A percentile compares a stretch with the other conserved stretches of the same genome.
phyloP scores from a whole-genome alignment of 2,797 vertebrate species.

The Onychomys leucogaster region DNA sequence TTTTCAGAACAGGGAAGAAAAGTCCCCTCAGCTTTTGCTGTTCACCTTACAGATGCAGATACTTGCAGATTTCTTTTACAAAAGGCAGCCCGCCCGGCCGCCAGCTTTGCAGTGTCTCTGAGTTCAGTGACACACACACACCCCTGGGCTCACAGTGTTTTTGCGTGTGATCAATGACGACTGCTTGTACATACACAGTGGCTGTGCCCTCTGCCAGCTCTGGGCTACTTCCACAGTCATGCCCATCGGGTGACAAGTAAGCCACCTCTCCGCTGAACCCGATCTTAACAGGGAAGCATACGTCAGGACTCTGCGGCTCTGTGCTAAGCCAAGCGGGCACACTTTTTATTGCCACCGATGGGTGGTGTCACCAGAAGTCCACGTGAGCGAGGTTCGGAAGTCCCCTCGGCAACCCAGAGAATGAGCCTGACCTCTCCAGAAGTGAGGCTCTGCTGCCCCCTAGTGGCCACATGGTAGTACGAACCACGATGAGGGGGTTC shows the following conservation, averaged over 20 bases:
- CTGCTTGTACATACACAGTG: background rate
- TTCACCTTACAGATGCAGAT: background rate
- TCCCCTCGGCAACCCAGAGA: background rate
- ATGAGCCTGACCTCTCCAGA: accelerated
- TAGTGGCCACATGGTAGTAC: background rate
- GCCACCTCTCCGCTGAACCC: background rate
- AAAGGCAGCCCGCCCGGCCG: background rate
- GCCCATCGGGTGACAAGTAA: background rate
- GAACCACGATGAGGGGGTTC: background rate
- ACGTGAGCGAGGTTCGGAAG: background rate
- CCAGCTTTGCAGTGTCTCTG: background rate
- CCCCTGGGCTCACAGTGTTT: background rate
- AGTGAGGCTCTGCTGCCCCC: slow-evolving; percentile 27
- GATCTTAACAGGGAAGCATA: background rate
- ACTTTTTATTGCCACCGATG: background rate
- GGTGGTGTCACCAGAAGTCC: background rate
- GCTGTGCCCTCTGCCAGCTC: background rate
- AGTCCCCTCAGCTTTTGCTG: too few relatives aligned
- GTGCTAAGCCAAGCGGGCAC: background rate
- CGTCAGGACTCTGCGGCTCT: background rate
- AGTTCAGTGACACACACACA: background rate
- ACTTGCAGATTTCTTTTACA: background rate
- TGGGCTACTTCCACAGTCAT: background rate
- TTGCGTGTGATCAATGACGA: background rate
- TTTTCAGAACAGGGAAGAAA: background rate